phyloP scores from a whole-genome alignment of 2,888 invertebrate genomes.

The Tolmerus cingulatus region DNA sequence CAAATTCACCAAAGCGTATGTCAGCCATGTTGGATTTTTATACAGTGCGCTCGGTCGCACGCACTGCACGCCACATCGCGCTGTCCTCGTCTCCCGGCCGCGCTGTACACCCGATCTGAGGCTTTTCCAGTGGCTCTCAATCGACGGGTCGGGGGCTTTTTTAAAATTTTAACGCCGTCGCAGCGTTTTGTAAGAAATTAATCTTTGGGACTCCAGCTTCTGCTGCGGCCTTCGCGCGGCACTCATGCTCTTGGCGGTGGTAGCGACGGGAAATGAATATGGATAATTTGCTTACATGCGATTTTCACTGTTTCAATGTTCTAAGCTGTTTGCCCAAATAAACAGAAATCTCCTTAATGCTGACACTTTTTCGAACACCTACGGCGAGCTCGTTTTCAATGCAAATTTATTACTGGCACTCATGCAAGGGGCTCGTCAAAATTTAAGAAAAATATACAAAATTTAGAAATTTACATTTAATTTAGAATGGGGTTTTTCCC shows the following conservation, averaged over 20 bases:
- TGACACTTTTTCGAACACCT: not conserved
- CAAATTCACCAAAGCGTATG: conserved; percentile 19
- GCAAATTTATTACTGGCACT: not conserved
- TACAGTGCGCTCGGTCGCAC: not conserved
- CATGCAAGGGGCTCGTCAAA: not conserved
- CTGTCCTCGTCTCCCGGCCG: not conserved
- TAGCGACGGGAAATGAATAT: not conserved
- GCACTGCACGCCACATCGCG: not conserved
- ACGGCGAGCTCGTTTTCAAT: not conserved
- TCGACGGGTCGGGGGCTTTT: not conserved
- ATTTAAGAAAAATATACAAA: not conserved
- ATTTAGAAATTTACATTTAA: too few relatives aligned
- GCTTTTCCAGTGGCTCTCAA: conserved; percentile 11
- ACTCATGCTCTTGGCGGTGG: not conserved
- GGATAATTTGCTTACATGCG: not conserved
- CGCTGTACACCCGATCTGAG: not conserved
- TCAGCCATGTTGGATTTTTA: conserved; percentile 36
- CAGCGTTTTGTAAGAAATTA: not conserved
- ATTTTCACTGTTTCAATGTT: not conserved
- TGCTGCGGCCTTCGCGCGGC: not conserved
- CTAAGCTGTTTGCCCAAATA: not conserved
- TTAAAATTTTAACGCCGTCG: not conserved
- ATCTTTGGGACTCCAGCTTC: not conserved
- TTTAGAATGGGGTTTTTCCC: too few relatives aligned
- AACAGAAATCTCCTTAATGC: not conserved